Percentiles rank a stretch among this genome's conserved stretches.
Evolutionary conservation across 1,140 invertebrate genomes (phyloP).

Genomic region (Drosophila ananassae): DNA sequence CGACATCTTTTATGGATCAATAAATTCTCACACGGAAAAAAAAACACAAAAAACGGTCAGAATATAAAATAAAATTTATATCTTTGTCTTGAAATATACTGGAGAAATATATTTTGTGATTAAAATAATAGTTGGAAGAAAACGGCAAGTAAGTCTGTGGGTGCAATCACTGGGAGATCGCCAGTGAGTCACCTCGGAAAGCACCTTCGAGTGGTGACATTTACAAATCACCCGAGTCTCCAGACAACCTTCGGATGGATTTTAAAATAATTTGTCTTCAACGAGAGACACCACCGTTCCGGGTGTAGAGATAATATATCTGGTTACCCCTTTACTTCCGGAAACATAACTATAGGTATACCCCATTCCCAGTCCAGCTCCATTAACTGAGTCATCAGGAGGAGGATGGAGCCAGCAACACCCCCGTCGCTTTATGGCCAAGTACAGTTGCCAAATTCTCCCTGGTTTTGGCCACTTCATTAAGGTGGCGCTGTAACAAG

Average conservation of each 20-base stretch:
- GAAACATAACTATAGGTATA: slow-evolving; percentile 27
- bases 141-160: slow-evolving; percentile 39
- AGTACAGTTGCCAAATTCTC: slow-evolving; percentile 58
- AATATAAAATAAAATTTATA: neutral
- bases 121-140: slow-evolving; percentile 28
- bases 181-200: slow-evolving; percentile 71
- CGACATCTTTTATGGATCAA: slow-evolving; percentile 76
- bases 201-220: slow-evolving; percentile 67
- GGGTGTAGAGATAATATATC: neutral
- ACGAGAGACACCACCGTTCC: slow-evolving; percentile 28
- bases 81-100: neutral
- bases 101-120: neutral
- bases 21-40: slow-evolving; percentile 45
- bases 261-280: slow-evolving; percentile 72
- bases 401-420: neutral
- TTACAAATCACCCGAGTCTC: slow-evolving; percentile 70
- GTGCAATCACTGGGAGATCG: slow-evolving; percentile 79
- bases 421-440: slow-evolving; percentile 44
- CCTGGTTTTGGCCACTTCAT: slow-evolving; percentile 64
- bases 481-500: slow-evolving; percentile 77
- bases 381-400: slow-evolving; percentile 33
- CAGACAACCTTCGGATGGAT: slow-evolving; percentile 58
- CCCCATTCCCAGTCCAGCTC: slow-evolving; percentile 5
- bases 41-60: neutral
- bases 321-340: slow-evolving; percentile 19